phyloP scores from a whole-genome alignment of 2,113 vertebrate species.

The Accipiter cooperii region DNA sequence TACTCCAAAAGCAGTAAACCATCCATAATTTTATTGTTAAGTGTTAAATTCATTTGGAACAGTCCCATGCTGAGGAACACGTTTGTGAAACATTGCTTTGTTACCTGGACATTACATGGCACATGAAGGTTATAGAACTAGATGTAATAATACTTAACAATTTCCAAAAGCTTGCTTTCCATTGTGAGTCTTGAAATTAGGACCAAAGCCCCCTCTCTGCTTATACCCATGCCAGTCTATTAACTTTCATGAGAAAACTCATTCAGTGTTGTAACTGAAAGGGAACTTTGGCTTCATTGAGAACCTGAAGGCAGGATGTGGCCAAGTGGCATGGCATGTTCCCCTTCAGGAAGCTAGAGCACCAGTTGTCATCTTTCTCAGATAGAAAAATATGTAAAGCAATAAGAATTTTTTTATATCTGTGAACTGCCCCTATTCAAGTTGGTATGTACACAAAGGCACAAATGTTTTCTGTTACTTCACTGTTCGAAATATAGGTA shows the following conservation, averaged over 20 bases:
- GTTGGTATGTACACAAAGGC: neutral
- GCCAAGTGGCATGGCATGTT: accelerated
- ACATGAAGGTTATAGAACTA: neutral
- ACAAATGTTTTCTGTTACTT: neutral
- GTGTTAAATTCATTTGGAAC: neutral
- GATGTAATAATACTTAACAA: neutral
- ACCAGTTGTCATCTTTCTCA: neutral
- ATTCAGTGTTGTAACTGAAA: neutral
- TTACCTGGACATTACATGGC: too few species aligned
- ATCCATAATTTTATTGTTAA: neutral
- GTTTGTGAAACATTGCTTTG: neutral
- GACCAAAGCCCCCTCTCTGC: neutral
- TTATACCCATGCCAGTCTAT: neutral
- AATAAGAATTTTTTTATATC: neutral
- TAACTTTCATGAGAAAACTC: neutral
- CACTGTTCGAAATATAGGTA: neutral
- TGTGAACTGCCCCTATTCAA: neutral
- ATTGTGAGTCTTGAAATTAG: neutral
- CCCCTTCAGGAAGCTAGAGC: neutral
- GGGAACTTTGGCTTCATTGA: neutral
- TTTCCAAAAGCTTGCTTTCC: neutral
- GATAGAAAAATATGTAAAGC: neutral
- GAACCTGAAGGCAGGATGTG: neutral
- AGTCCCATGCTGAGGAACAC: neutral
- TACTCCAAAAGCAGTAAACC: neutral